Evolutionary conservation across 2,888 invertebrate genomes (phyloP), one percentile per base, ranked within the genome.

Genomic region (Mystacides longicornis): DNA sequence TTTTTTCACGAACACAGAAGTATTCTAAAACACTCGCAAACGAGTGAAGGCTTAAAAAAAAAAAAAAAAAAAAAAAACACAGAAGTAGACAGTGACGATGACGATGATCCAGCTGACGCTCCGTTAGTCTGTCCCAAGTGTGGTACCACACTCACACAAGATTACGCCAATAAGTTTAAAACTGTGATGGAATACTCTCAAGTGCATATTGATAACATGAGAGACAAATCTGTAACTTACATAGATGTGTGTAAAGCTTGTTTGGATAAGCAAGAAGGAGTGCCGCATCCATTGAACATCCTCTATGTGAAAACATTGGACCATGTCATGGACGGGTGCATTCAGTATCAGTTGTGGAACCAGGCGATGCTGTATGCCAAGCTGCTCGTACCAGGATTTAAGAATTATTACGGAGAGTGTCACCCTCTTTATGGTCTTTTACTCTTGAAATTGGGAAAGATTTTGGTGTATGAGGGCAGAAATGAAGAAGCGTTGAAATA

Each of bases 161-260:
- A 81, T 52, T 78, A 81, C 62, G 68, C 81, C 1, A 73, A 82
- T 20, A 71, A 72, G 14, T 90, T 83, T 64, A 71, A 80, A 1
- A 83, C 87, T 65, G 79, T 84, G 0, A 81, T 82, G 70, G 81
- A 85, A 51, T 80, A 88, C 62, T 86, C 89, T 0, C 78, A 80
- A 61, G 70, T 75, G 60, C 85, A 88, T 70, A 76, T 91, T 62
- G 79, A 81, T 60, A 81, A 78, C 65, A 90, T 92, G 90, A 85
- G 85, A 65, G 80, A 82, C 57, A 79, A 72, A 49, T 74, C 75
- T 16, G 71, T 74, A 20, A 73, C 77, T 52, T 77, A 77, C 77
- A 86, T 90, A 54, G 90, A 91, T 67, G 82, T 89, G 16, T 88
- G 90, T 67, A 83, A 85, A 70, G 78, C 85, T 59, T 87, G 87